Evolutionary conservation across 2,797 vertebrate genomes (phyloP).

Genomic region (Gila robusta): DNA sequence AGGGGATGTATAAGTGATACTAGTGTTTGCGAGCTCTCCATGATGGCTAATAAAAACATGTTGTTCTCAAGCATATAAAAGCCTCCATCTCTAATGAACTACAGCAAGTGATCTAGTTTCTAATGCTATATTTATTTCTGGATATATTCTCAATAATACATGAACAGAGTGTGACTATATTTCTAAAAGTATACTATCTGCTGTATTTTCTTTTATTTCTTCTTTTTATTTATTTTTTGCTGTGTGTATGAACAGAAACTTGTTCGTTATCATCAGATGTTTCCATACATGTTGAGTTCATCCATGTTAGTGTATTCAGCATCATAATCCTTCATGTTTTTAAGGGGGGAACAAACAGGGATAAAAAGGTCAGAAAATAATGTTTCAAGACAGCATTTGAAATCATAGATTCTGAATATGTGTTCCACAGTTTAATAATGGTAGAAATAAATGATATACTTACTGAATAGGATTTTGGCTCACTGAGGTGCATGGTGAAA

Average conservation of each 20-base stretch:
- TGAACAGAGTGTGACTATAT: not conserved
- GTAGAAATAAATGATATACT: not conserved
- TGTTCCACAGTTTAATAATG: not conserved
- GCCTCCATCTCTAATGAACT: too few species aligned
- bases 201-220: not conserved
- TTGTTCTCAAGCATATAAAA: too few species aligned
- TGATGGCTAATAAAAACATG: too few species aligned
- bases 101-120: too few species aligned
- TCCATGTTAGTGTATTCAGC: slow-evolving; percentile 32
- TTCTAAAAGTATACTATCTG: not conserved
- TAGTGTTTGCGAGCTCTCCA: too few species aligned
- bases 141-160: not conserved
- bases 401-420: not conserved
- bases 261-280: slow-evolving; percentile 31
- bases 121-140: not conserved
- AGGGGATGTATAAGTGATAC: too few species aligned
- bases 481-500: slow-evolving; percentile 1
- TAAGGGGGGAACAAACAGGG: not conserved
- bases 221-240: too few species aligned
- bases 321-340: not conserved
- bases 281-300: slow-evolving; percentile 46
- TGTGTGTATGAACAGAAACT: not conserved
- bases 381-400: not conserved
- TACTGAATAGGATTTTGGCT: slow-evolving; percentile 15
- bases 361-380: not conserved